A percentile compares a stretch with the other conserved stretches of the same genome.
Conservation (phyloP, 2,797 vertebrate genomes). For the Bradypus variegatus region DNA sequence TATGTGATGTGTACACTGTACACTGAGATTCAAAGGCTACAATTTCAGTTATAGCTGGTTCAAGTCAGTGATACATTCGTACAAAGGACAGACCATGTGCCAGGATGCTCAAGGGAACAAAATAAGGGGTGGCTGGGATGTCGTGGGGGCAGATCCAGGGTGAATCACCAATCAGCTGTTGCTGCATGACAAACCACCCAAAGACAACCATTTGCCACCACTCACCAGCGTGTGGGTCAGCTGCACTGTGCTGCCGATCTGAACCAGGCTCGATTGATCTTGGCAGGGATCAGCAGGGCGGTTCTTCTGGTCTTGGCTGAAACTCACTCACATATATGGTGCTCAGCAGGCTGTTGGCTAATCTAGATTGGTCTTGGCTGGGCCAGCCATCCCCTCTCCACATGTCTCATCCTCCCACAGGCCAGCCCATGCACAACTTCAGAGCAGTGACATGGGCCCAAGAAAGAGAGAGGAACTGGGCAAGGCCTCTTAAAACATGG, state of each 20-base stretch:
- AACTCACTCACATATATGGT: not conserved
- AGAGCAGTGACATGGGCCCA: not conserved
- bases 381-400: too few relatives aligned
- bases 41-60: not conserved
- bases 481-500: not conserved
- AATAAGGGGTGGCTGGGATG: not conserved
- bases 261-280: not conserved
- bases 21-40: not conserved
- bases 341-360: not conserved
- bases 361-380: not conserved
- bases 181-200: not conserved
- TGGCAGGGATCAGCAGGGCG: not conserved
- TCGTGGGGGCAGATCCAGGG: not conserved
- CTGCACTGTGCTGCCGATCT: not conserved
- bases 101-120: not conserved
- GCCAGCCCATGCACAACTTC: not conserved
- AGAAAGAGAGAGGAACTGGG: not conserved
- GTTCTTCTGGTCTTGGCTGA: not conserved
- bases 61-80: not conserved
- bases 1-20: not conserved
- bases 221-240: too few relatives aligned
- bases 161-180: not conserved
- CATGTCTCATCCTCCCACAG: not conserved
- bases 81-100: not conserved
- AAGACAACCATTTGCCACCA: not conserved